Percentiles rank a stretch among this genome's conserved stretches.
Conservation (phyloP, 2,797 vertebrate genomes). For the Odontamblyopus lacepedii region DNA sequence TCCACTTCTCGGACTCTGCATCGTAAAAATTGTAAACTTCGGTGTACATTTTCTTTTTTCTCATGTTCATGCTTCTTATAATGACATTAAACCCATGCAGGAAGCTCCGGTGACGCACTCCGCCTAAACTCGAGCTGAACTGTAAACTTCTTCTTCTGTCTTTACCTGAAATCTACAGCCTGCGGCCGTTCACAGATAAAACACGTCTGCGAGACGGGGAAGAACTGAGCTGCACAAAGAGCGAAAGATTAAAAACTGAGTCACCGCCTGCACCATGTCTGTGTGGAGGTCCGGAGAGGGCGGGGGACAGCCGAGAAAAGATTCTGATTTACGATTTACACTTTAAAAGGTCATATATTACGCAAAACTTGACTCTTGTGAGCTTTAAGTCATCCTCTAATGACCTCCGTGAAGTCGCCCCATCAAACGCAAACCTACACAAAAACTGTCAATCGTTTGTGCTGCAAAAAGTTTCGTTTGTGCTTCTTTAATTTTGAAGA, state of each 20-base stretch:
- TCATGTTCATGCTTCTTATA: background rate
- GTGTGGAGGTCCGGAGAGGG: no score
- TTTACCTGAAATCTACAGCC: constrained; percentile 17
- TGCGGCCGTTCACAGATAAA: background rate
- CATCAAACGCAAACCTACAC: no score
- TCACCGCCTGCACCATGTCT: background rate
- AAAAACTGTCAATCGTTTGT: no score
- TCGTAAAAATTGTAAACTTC: background rate
- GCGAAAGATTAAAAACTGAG: background rate
- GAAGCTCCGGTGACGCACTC: background rate
- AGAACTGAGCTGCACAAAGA: background rate
- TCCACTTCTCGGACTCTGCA: background rate
- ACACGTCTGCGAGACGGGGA: background rate
- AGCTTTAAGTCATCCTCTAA: no score
- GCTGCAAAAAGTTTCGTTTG: no score
- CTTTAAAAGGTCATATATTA: no score
- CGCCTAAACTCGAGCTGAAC: constrained; percentile 2
- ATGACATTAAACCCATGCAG: no score
- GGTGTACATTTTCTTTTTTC: background rate
- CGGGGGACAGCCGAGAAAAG: no score
- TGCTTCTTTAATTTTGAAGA: no score
- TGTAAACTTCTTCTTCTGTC: background rate
- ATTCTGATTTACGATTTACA: no score
- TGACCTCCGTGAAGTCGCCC: no score
- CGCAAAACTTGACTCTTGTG: no score